These are phyloP conservation scores for Hirtodrosophila cameraria DNA, from an alignment of 2,888 invertebrate species.

Conservation along the genomic window DNA sequence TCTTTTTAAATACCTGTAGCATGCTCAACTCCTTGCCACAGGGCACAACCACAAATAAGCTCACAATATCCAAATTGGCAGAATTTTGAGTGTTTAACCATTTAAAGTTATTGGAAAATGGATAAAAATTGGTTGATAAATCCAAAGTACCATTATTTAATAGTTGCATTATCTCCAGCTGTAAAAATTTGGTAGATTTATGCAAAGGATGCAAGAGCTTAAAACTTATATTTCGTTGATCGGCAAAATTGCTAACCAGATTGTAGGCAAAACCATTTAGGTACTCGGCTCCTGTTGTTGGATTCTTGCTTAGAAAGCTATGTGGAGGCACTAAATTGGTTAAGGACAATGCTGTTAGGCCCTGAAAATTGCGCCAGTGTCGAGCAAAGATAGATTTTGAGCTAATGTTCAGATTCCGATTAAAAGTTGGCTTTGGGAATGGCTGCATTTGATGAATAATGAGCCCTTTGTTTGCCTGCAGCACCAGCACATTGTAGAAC, in stretches of 20 bases:
- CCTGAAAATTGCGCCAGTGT: slow-evolving; percentile 39
- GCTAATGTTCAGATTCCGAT: fast-evolving
- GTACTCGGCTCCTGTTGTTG: slow-evolving; percentile 14
- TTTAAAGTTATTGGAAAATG: not conserved
- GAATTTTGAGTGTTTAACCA: not conserved
- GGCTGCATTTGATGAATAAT: slow-evolving; percentile 29
- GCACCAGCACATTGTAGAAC: slow-evolving; percentile 34
- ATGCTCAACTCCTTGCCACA: slow-evolving; percentile 34
- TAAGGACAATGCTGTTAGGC: slow-evolving; percentile 20
- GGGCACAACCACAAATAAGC: slow-evolving; percentile 44
- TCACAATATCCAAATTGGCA: not conserved
- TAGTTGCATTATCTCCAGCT: not conserved
- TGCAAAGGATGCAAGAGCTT: fast-evolving
- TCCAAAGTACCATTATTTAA: slow-evolving; percentile 17
- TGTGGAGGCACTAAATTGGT: slow-evolving; percentile 13
- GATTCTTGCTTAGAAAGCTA: slow-evolving; percentile 17
- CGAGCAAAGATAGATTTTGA: slow-evolving; percentile 12
- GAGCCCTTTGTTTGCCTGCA: not conserved
- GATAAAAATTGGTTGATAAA: slow-evolving; percentile 8
- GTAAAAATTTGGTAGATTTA: fast-evolving
- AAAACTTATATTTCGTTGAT: slow-evolving; percentile 35
- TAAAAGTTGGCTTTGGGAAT: slow-evolving; percentile 43
- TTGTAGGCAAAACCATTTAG: slow-evolving; percentile 9
- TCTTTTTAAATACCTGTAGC: not conserved
- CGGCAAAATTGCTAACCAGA: slow-evolving; percentile 9